Conservation (phyloP, 1,140 invertebrate species). For the Archivesica marissinica region DNA sequence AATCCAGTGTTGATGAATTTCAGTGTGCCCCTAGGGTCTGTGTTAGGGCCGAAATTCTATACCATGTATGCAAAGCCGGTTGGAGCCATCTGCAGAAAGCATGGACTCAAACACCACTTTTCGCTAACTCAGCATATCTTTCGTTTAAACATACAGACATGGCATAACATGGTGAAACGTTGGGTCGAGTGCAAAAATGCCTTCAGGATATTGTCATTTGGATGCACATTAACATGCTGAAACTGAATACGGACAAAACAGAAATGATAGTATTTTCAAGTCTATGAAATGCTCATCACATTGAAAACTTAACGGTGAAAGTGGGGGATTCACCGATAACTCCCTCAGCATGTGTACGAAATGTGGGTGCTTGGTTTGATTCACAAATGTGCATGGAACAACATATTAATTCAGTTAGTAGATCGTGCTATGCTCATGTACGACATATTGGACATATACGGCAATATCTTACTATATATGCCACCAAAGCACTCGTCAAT, state of each 20-base stretch:
- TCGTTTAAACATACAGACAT: conserved; percentile 23
- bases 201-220: conserved; percentile 30
- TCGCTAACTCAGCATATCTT: conserved; percentile 34
- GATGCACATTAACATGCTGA: conserved; percentile 54
- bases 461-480: conserved; percentile 23
- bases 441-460: conserved; percentile 11
- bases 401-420: conserved; percentile 26
- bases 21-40: conserved; percentile 49
- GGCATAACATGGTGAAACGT: background rate
- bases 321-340: conserved; percentile 31
- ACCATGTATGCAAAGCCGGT: conserved; percentile 46
- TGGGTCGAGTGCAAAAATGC: conserved; percentile 25
- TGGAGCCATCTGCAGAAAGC: conserved; percentile 17
- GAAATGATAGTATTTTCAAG: conserved; percentile 32
- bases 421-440: conserved; percentile 23
- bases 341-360: conserved; percentile 2
- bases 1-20: conserved; percentile 19
- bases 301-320: conserved; percentile 14
- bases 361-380: background rate
- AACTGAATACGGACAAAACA: conserved; percentile 46
- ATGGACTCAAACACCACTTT: conserved; percentile 46
- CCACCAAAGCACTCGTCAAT: no score
- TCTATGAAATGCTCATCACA: background rate
- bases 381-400: conserved; percentile 21
- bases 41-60: conserved; percentile 41